Percentiles rank a stretch among this genome's conserved stretches.
phyloP scores from a whole-genome alignment of 2,113 vertebrate genomes.

The Phrynosoma blainvillii region DNA sequence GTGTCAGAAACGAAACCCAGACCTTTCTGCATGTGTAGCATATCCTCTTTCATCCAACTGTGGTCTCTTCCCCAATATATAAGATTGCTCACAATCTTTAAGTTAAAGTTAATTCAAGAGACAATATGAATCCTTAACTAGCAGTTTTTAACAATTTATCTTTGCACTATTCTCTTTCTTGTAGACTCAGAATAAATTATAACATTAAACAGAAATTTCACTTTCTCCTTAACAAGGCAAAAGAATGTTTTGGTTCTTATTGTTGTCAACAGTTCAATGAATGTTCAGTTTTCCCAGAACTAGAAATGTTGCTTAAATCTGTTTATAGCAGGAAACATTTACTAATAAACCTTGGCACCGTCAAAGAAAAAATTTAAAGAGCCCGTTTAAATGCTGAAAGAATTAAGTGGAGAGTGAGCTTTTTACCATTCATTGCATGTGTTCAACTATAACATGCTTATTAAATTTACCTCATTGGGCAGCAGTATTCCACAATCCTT shows the following conservation, averaged over 20 bases:
- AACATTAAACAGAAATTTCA: constrained; percentile 33
- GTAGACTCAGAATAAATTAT: constrained; percentile 21
- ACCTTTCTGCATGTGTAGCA: neutral
- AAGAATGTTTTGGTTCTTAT: neutral
- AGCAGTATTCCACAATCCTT: constrained; percentile 20
- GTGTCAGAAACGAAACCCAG: neutral
- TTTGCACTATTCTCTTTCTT: constrained; percentile 15
- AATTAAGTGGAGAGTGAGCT: constrained; percentile 48
- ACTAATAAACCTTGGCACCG: too few species aligned
- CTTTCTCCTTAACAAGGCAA: constrained; percentile 29
- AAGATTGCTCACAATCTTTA: neutral
- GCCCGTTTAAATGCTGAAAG: constrained; percentile 52
- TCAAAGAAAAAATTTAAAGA: constrained; percentile 1
- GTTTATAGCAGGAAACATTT: neutral
- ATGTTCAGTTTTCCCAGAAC: constrained; percentile 17
- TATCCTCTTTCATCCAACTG: neutral
- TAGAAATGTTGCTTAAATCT: neutral
- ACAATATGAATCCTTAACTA: neutral
- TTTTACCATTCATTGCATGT: neutral
- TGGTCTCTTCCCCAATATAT: neutral
- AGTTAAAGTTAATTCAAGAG: neutral
- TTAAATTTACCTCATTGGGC: constrained; percentile 9
- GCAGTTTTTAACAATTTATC: too few species aligned
- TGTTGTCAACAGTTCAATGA: constrained; percentile 10
- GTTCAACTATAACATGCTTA: constrained; percentile 7